phyloP scores from a whole-genome alignment of 2,113 vertebrate species.

The Syngnathoides biaculeatus region DNA sequence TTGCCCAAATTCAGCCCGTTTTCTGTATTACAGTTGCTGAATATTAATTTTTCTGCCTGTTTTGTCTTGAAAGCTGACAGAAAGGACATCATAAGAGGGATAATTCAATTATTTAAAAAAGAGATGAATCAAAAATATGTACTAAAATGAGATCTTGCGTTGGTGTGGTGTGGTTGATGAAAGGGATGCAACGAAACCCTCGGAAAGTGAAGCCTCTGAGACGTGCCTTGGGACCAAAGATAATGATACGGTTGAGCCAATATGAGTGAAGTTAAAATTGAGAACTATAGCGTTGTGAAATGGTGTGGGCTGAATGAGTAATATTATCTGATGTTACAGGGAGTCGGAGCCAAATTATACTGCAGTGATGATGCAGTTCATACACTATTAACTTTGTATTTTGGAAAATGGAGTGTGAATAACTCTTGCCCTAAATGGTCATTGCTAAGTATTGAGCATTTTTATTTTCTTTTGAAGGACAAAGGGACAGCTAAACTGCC shows the following conservation, averaged over 20 bases:
- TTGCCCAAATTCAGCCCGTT: too few relatives aligned
- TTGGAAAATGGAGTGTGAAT: conserved; percentile 10
- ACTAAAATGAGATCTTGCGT: neutral
- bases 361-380: conserved; percentile 1
- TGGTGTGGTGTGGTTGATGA: neutral
- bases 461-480: neutral
- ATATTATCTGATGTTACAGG: conserved; percentile 7
- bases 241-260: neutral
- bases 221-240: neutral
- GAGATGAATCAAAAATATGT: neutral
- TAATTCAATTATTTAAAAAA: neutral
- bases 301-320: neutral
- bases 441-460: neutral
- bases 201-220: neutral
- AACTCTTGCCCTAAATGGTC: conserved; percentile 4
- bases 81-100: too few relatives aligned
- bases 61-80: too few relatives aligned
- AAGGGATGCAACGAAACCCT: neutral
- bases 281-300: neutral
- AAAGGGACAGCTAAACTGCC: neutral
- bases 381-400: conserved; percentile 8
- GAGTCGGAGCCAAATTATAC: conserved; percentile 3
- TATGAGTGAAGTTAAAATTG: neutral
- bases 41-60: too few relatives aligned
- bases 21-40: too few relatives aligned